Percentiles rank a stretch among this genome's conserved stretches.
Evolutionary conservation across 2,113 vertebrate genomes (phyloP).

Genomic region (Furnarius figulus): DNA sequence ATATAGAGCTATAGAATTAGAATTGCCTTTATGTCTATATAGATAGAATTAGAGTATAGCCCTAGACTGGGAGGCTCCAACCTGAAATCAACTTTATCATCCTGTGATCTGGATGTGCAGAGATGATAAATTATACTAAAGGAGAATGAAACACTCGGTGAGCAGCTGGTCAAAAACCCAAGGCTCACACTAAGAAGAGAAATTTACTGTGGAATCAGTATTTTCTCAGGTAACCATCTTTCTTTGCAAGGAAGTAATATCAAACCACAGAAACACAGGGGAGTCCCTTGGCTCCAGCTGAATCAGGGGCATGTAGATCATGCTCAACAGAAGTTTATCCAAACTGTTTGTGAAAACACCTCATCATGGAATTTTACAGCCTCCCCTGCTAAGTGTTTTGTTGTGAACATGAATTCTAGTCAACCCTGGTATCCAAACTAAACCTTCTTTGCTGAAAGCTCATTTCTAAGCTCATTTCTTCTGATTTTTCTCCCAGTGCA

Average conservation of each 20-base stretch:
- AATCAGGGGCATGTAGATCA: neutral
- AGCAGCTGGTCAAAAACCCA: neutral
- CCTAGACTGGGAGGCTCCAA: neutral
- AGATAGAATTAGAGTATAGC: neutral
- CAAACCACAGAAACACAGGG: neutral
- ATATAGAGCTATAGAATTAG: fast-evolving
- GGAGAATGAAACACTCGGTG: neutral
- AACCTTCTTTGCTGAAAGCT: neutral
- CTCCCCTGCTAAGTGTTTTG: neutral
- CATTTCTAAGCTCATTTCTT: neutral
- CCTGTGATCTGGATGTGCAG: neutral
- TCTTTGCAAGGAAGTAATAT: neutral
- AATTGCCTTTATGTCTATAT: neutral
- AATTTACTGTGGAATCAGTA: neutral
- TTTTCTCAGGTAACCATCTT: neutral
- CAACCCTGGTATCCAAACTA: neutral
- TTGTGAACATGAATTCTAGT: neutral
- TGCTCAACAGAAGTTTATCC: neutral
- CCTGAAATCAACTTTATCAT: neutral
- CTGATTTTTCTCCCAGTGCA: neutral
- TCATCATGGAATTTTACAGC: neutral
- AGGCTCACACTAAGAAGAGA: neutral
- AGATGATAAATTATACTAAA: neutral
- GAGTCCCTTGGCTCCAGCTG: neutral
- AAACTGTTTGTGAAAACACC: neutral